These are phyloP conservation scores for Salpingus planirostris DNA, from an alignment of 2,888 invertebrate genomes.

Conservation along the genomic window DNA sequence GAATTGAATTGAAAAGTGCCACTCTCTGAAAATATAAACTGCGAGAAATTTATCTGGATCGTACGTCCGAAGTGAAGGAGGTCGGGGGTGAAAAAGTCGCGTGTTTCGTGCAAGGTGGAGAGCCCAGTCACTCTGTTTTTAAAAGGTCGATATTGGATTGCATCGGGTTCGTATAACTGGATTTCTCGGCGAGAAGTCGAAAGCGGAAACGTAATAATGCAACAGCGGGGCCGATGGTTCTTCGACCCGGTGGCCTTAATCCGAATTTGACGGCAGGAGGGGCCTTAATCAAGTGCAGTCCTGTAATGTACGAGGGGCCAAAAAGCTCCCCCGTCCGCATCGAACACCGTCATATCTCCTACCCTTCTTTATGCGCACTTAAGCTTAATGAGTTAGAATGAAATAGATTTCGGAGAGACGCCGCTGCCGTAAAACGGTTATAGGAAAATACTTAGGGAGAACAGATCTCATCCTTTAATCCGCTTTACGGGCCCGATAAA, in stretches of 20 bases:
- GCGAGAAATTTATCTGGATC: no score
- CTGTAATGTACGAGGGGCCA: conserved; percentile 24
- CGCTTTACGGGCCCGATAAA: conserved; percentile 33
- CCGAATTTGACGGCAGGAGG: conserved; percentile 27
- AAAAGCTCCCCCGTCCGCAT: no score
- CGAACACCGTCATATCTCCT: conserved; percentile 20
- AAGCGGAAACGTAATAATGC: not conserved
- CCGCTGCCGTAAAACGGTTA: conserved; percentile 33
- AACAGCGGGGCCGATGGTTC: not conserved
- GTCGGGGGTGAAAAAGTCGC: no score
- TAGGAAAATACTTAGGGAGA: conserved; percentile 33
- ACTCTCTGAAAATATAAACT: no score
- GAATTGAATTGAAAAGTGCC: no score
- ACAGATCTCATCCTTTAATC: conserved; percentile 35
- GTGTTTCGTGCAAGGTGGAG: no score
- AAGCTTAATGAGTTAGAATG: conserved; percentile 37
- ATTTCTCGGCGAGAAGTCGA: not conserved
- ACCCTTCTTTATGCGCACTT: conserved; percentile 33
- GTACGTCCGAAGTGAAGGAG: no score
- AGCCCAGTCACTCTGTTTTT: no score
- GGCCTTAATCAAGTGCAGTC: conserved; percentile 27
- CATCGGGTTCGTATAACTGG: not conserved
- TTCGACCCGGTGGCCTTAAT: conserved; percentile 21
- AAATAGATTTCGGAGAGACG: conserved; percentile 34
- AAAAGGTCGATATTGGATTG: no score